Evolutionary conservation across 1,140 invertebrate species (phyloP).

Genomic region (Drosophila ohnishii): DNA sequence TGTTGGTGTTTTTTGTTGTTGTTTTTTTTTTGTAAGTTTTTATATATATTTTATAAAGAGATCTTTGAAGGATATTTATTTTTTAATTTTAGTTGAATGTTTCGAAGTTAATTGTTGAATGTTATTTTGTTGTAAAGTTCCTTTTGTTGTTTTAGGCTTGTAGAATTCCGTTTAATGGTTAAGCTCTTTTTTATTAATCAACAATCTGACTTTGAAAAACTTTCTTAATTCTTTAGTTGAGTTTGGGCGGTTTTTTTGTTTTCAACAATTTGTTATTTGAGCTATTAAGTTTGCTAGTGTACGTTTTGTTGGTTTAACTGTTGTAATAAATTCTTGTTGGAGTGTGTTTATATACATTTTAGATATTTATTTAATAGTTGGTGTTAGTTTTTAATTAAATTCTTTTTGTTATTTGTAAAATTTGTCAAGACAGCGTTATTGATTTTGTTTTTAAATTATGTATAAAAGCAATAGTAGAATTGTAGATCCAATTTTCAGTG

Average conservation of each 20-base stretch:
- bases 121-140: neutral
- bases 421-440: neutral
- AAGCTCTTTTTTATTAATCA: neutral
- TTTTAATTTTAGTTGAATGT: constrained; percentile 7
- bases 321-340: neutral
- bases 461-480: neutral
- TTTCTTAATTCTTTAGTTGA: neutral
- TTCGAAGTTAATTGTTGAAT: constrained; percentile 1
- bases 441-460: neutral
- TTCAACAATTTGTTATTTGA: neutral
- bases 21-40: no score
- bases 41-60: neutral
- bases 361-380: neutral
- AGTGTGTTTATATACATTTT: constrained; percentile 3
- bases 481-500: neutral
- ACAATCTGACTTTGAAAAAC: neutral
- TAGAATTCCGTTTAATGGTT: neutral
- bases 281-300: neutral
- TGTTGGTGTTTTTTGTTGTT: constrained; percentile 28
- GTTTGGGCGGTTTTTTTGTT: constrained; percentile 1
- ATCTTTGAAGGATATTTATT: neutral
- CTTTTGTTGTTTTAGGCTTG: neutral
- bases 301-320: neutral
- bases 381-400: constrained; percentile 1
- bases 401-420: constrained; percentile 3